These are phyloP conservation scores for Dicentrarchus labrax DNA, from an alignment of 2,113 vertebrate species.

Conservation along the genomic window DNA sequence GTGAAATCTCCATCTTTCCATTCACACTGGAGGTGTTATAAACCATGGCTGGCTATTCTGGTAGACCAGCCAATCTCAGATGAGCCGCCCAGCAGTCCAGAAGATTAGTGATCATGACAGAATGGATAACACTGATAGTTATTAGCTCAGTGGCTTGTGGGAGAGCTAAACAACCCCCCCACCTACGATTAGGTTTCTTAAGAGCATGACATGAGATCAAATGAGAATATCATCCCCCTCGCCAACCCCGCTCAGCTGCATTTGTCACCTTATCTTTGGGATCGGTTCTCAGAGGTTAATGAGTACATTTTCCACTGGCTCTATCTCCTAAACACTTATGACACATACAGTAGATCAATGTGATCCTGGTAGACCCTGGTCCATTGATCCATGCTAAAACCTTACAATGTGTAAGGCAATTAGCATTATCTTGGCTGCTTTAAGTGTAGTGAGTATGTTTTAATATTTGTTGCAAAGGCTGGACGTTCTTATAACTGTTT, in stretches of 20 bases:
- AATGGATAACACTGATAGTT: conserved; percentile 45
- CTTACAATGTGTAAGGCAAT: not conserved
- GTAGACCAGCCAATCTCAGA: conserved; percentile 26
- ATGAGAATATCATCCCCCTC: conserved; percentile 10
- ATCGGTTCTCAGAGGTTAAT: conserved; percentile 27
- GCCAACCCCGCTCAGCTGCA: not conserved
- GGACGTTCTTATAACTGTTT: too few relatives aligned
- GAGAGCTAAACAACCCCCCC: conserved; percentile 46
- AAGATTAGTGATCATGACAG: conserved; percentile 27
- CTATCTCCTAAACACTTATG: not conserved
- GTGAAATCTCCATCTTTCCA: conserved; percentile 11
- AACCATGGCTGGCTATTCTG: conserved; percentile 35
- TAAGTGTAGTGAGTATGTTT: not conserved
- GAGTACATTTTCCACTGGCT: not conserved
- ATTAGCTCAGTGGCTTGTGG: conserved; percentile 29
- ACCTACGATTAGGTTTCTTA: conserved; percentile 53
- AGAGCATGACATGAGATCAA: conserved; percentile 56
- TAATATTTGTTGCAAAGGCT: not conserved
- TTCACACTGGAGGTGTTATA: conserved; percentile 9
- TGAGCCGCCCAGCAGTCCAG: conserved; percentile 25
- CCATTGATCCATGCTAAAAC: not conserved
- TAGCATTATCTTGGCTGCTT: not conserved
- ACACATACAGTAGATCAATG: not conserved
- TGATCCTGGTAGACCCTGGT: too few relatives aligned
- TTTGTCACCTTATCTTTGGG: conserved; percentile 14